Conservation (phyloP, 2,888 invertebrate species). For the Ichneumoninae sp. region DNA sequence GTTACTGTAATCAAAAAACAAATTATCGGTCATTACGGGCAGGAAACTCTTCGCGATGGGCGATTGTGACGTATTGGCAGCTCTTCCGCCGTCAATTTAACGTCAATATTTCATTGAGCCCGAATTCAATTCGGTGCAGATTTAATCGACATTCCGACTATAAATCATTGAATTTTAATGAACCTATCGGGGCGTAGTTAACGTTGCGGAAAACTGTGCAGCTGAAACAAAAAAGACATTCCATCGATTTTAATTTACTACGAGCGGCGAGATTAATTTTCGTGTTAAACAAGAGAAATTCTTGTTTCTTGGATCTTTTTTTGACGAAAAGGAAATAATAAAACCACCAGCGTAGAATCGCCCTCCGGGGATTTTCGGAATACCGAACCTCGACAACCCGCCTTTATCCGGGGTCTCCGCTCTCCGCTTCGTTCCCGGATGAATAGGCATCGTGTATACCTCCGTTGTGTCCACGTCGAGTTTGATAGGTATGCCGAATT, state of each 20-base stretch:
- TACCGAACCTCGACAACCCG: slow-evolving; percentile 27
- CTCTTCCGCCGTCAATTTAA: neutral
- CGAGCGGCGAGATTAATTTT: neutral
- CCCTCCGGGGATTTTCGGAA: neutral
- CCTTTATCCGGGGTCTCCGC: neutral
- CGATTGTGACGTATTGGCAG: neutral
- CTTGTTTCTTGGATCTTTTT: no score
- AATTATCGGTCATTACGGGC: slow-evolving; percentile 50
- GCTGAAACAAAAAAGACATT: neutral
- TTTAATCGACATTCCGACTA: neutral
- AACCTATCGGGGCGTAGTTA: neutral
- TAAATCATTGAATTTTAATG: neutral
- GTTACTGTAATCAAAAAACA: slow-evolving; percentile 90
- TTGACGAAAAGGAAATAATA: neutral
- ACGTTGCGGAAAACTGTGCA: neutral
- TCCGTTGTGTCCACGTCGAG: neutral
- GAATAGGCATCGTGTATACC: slow-evolving; percentile 12
- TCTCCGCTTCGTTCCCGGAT: neutral
- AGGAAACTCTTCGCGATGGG: neutral
- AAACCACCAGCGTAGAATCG: slow-evolving; percentile 6
- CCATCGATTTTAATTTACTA: neutral
- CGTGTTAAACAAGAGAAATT: neutral
- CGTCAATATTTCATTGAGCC: neutral
- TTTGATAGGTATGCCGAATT: slow-evolving; percentile 45
- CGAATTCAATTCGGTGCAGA: neutral